Evolutionary conservation across 1,140 invertebrate species (phyloP).

Genomic region (Meloidogyne chitwoodi): DNA sequence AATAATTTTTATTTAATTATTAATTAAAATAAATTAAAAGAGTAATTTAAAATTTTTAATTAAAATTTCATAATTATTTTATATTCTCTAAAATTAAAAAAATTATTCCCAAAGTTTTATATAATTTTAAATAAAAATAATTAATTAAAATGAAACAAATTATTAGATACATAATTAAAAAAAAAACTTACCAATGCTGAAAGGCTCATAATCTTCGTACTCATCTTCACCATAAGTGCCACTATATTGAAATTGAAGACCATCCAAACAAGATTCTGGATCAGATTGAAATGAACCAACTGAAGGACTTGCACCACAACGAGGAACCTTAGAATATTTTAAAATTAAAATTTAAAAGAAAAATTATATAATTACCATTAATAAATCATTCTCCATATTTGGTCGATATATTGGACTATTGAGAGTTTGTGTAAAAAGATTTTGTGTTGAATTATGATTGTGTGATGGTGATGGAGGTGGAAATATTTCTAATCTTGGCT

Average conservation of each 20-base stretch:
- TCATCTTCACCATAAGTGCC: constrained; percentile 11
- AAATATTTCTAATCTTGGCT: constrained; percentile 15
- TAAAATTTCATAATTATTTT: no score
- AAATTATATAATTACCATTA: neutral
- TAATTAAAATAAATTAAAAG: no score
- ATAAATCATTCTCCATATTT: constrained; percentile 10
- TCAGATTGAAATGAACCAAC: constrained; percentile 20
- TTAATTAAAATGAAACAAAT: neutral
- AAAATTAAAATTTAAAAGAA: neutral
- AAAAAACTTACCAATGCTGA: constrained; percentile 16
- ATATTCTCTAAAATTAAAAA: no score
- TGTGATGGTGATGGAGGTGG: neutral
- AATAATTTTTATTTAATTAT: no score
- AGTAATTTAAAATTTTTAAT: no score
- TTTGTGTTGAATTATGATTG: neutral
- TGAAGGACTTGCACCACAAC: constrained; percentile 22
- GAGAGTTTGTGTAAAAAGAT: neutral
- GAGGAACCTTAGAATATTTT: neutral
- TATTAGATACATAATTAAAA: neutral
- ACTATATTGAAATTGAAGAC: constrained; percentile 1
- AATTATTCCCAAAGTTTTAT: neutral
- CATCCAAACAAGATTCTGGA: constrained; percentile 18
- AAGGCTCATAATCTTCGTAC: constrained; percentile 6
- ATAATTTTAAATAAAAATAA: no score
- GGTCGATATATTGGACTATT: constrained; percentile 12